Evolutionary conservation across 1,140 invertebrate species (phyloP).

Genomic region (Panagrolaimus sp.): DNA sequence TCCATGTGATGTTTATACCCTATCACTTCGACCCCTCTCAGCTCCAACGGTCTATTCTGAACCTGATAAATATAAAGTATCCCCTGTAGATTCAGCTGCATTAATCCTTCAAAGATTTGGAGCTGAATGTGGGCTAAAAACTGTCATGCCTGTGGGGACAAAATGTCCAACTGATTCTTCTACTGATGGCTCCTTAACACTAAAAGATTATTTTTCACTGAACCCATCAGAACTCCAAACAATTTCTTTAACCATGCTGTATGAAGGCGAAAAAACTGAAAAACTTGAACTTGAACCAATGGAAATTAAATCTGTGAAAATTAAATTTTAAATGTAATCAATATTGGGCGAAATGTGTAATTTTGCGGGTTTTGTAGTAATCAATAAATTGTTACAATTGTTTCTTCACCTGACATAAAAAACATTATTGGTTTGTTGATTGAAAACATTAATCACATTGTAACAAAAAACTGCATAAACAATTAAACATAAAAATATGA

Average conservation of each 20-base stretch:
- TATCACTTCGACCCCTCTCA: constrained; percentile 2
- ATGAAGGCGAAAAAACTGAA: background rate
- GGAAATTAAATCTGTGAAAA: constrained; percentile 5
- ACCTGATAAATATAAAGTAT: background rate
- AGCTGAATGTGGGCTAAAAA: background rate
- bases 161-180: background rate
- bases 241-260: background rate
- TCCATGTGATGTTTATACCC: constrained; percentile 9
- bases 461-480: no score
- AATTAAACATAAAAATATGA: no score
- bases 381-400: no score
- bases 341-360: no score
- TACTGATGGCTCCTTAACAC: background rate
- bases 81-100: background rate
- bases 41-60: background rate
- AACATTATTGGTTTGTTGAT: no score
- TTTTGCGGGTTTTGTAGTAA: no score
- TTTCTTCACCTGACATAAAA: no score
- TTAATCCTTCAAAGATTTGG: background rate
- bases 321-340: background rate
- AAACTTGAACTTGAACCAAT: background rate
- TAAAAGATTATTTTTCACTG: background rate
- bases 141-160: background rate
- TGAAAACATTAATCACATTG: no score
- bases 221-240: background rate